A percentile compares a stretch with the other conserved stretches of the same genome.
Evolutionary conservation across 2,113 vertebrate species (phyloP).

Genomic region (Perognathus longimembris): DNA sequence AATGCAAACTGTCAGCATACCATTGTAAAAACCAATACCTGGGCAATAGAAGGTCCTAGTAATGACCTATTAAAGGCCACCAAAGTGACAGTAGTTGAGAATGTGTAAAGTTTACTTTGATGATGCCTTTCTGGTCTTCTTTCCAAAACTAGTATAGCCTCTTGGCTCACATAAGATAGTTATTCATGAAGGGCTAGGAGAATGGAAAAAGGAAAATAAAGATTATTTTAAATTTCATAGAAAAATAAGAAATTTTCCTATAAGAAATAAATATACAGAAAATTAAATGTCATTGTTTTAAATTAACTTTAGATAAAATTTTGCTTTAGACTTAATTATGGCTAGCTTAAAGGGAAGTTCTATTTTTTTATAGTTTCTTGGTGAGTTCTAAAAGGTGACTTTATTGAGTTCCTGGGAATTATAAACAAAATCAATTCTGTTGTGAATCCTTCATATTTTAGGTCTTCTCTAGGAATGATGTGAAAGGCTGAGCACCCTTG

Average conservation of each 20-base stretch:
- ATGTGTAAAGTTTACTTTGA: slow-evolving; percentile 50
- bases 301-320: slow-evolving; percentile 22
- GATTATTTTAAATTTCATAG: slow-evolving; percentile 31
- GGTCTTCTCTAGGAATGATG: background rate
- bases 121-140: slow-evolving; percentile 27
- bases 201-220: slow-evolving; percentile 44
- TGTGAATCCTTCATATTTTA: background rate
- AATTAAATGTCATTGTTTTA: slow-evolving; percentile 27
- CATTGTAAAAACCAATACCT: slow-evolving; percentile 10
- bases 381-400: slow-evolving; percentile 39
- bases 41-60: background rate
- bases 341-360: slow-evolving; percentile 3
- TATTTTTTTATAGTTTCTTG: slow-evolving; percentile 9
- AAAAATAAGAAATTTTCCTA: background rate
- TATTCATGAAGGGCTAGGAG: slow-evolving; percentile 21
- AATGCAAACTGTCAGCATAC: slow-evolving; percentile 49
- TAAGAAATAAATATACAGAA: slow-evolving; percentile 29
- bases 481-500: background rate
- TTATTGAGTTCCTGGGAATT: background rate
- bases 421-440: background rate
- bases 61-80: slow-evolving; percentile 62
- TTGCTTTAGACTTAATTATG: slow-evolving; percentile 34
- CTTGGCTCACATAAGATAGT: background rate
- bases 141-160: background rate
- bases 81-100: slow-evolving; percentile 34